Evolutionary conservation across 1,140 invertebrate species (phyloP), one percentile per base, ranked within the genome.

Genomic region (Drosophila littoralis): DNA sequence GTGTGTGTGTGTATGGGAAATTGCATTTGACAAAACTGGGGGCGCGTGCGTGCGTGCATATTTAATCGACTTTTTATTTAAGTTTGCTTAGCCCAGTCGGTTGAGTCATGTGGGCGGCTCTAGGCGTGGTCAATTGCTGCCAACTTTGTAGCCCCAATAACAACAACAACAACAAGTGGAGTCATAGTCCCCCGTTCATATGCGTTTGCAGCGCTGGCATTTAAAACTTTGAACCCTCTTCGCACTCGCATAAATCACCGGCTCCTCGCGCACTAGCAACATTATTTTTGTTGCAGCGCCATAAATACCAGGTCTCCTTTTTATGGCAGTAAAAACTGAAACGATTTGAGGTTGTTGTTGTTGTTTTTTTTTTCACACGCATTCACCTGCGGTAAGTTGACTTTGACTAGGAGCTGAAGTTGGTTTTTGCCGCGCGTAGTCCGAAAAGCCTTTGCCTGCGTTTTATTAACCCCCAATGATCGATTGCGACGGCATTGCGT

Each of bases 391-490:
- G 12, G 28, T 6, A 67, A 67, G 69, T 59, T 54, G 2, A 43
- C 33, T 71, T 46, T 33, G n/a, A 57, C 33, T 28, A 60, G 57
- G 4, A 69, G 71, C 68, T 45, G 42, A 59, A 43, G 55, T 55
- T 32, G 51, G 50, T 33, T 54, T 38, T 51, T 69, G 58, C 67
- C 65, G 46, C 65, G 46, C 33, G 43, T 22, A 55, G 57, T 36
- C 69, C 69, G 40, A 40, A 36, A 63, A 63, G 46, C 46, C 54
- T 40, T 64, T 48, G 46, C 42, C 40, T 75, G 65, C 72, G 52
- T 75, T 77, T 77, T 77, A 77, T 77, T 75, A 77, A 75, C 71
- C 75, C 75, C 75, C 60, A 42, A 72, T 77, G 75, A 77, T 77
- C 71, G 75, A 77, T 77, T 77, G 71, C 75, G 55, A 46, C 57